Percentiles rank a stretch among this genome's conserved stretches.
phyloP scores from a whole-genome alignment of 2,888 invertebrate genomes.

The Stenurella melanura region DNA sequence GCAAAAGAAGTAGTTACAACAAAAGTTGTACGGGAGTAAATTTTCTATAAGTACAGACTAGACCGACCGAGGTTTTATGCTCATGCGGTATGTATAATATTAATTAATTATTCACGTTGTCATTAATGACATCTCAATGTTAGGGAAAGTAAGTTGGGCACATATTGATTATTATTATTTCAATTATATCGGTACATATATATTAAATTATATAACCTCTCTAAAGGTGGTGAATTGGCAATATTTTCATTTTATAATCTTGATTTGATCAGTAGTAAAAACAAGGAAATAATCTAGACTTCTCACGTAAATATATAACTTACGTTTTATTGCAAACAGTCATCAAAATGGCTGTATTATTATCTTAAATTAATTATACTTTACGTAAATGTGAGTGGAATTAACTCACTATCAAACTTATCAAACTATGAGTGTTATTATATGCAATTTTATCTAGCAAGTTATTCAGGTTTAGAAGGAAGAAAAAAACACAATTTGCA shows the following conservation, averaged over 20 bases:
- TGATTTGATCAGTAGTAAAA: not conserved
- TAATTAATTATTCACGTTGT: not conserved
- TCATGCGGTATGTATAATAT: no score
- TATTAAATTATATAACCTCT: not conserved
- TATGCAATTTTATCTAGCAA: conserved; percentile 11
- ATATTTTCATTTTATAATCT: not conserved
- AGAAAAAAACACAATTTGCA: conserved; percentile 1
- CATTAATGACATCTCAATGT: not conserved
- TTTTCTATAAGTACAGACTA: no score
- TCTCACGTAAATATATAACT: not conserved
- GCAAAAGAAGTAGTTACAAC: no score
- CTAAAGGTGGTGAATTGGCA: not conserved
- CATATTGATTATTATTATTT: not conserved
- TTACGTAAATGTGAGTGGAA: conserved; percentile 3
- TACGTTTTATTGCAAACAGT: not conserved
- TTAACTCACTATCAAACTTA: conserved; percentile 15
- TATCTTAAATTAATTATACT: conserved; percentile 15
- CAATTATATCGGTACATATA: not conserved
- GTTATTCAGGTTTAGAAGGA: conserved; percentile 4
- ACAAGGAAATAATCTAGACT: conserved; percentile 6
- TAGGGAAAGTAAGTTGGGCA: not conserved
- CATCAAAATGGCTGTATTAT: not conserved
- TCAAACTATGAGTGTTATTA: not conserved
- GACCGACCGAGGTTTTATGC: no score
- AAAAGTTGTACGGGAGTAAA: no score